phyloP scores from a whole-genome alignment of 2,113 vertebrate species.

The Scortum barcoo region DNA sequence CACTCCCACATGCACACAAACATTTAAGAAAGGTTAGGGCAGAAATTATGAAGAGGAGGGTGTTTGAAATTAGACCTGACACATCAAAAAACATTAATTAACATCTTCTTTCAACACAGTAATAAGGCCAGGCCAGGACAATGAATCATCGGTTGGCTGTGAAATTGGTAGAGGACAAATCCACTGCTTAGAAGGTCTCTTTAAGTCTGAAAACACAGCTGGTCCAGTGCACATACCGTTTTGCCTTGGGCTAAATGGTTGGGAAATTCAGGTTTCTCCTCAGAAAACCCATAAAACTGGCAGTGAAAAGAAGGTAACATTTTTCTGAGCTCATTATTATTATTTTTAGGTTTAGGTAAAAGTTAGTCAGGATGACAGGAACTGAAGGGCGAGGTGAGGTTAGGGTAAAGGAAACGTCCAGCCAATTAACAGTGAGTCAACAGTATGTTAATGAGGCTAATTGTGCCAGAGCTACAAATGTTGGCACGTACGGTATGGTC shows the following conservation, averaged over 20 bases:
- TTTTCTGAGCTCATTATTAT: not conserved
- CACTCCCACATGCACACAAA: not conserved
- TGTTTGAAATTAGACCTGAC: slow-evolving; percentile 57
- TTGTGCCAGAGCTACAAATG: not conserved
- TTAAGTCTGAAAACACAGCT: slow-evolving; percentile 8
- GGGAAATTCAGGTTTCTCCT: not conserved
- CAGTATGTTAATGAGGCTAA: slow-evolving; percentile 36
- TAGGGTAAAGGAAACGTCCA: slow-evolving; percentile 11
- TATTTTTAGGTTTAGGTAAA: slow-evolving; percentile 46
- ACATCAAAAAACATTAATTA: slow-evolving; percentile 52
- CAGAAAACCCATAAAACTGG: not conserved
- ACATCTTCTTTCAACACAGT: slow-evolving; percentile 38
- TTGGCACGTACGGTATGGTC: slow-evolving; percentile 5
- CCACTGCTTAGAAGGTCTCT: not conserved
- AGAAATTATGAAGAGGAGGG: slow-evolving; percentile 22
- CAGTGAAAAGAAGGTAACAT: not conserved
- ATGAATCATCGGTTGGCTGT: slow-evolving; percentile 53
- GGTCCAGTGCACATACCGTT: not conserved
- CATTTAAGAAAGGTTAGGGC: slow-evolving; percentile 11
- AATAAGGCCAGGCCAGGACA: slow-evolving; percentile 51
- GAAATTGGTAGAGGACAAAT: slow-evolving; percentile 52
- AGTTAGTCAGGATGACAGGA: not conserved
- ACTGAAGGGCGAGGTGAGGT: slow-evolving; percentile 21
- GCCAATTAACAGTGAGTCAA: slow-evolving; percentile 40
- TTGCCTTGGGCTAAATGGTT: not conserved